Conservation (phyloP, 2,113 vertebrate species). For the Sitta europaea region DNA sequence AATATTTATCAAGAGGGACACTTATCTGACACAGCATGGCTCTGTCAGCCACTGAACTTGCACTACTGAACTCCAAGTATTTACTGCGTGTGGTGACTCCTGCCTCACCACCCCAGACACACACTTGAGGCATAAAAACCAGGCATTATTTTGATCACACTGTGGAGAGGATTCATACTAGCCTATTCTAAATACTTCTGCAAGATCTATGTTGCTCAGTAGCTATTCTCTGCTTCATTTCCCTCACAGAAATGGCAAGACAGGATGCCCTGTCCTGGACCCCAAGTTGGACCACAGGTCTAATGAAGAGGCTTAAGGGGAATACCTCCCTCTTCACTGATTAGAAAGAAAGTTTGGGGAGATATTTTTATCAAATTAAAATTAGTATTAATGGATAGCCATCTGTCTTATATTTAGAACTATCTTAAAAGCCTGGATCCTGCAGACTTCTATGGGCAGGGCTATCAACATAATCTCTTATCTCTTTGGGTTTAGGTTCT, state of each 20-base stretch:
- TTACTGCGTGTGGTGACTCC: neutral
- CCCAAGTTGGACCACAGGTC: rapidly evolving
- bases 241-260: neutral
- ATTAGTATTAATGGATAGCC: neutral
- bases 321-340: neutral
- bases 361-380: neutral
- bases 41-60: neutral
- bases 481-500: neutral
- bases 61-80: neutral
- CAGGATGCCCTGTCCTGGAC: neutral
- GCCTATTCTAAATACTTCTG: neutral
- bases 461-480: neutral
- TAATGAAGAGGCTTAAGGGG: neutral
- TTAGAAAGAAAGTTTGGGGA: neutral
- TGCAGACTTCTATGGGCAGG: neutral
- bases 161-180: neutral
- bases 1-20: neutral
- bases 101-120: neutral
- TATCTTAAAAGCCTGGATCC: neutral
- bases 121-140: neutral
- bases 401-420: neutral
- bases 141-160: neutral
- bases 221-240: neutral
- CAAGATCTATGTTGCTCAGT: neutral
- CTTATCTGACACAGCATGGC: neutral